phyloP scores from a whole-genome alignment of 2,888 invertebrate genomes.

The Drosophila anomalipes region DNA sequence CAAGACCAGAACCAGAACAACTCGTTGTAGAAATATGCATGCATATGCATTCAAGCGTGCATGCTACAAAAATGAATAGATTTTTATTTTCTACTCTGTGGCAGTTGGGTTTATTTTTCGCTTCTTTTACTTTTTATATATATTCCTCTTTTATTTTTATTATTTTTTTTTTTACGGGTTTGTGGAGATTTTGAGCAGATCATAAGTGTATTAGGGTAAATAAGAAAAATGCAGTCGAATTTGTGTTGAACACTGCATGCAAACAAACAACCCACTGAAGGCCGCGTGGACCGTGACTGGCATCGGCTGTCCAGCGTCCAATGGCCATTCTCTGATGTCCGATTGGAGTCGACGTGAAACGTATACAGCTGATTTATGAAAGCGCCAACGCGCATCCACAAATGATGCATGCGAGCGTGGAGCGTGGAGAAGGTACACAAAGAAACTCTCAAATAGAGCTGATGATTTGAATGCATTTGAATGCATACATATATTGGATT shows the following conservation, averaged over 20 bases:
- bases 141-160: not conserved
- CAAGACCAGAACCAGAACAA: slow-evolving; percentile 18
- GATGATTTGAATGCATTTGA: slow-evolving; percentile 11
- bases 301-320: slow-evolving; percentile 5
- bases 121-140: not conserved
- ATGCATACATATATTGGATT: slow-evolving; percentile 14
- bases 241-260: slow-evolving; percentile 39
- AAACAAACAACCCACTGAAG: slow-evolving; percentile 9
- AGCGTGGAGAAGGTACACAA: not conserved
- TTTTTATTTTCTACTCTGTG: slow-evolving; percentile 62
- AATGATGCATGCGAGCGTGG: slow-evolving; percentile 48
- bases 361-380: slow-evolving; percentile 47
- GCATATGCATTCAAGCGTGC: slow-evolving; percentile 51
- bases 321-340: slow-evolving; percentile 2
- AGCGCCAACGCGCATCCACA: slow-evolving; percentile 19
- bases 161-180: not conserved
- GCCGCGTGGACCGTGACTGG: slow-evolving; percentile 39
- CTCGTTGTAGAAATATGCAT: slow-evolving; percentile 41
- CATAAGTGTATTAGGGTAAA: slow-evolving; percentile 23
- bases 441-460: not conserved
- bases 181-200: slow-evolving; percentile 21
- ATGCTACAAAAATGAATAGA: slow-evolving; percentile 42
- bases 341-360: slow-evolving; percentile 11
- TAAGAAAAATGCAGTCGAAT: slow-evolving; percentile 10
- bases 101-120: slow-evolving; percentile 35